These are phyloP conservation scores for Peromyscus melanophrys DNA, from an alignment of 2,797 vertebrate species.

Conservation along the genomic window DNA sequence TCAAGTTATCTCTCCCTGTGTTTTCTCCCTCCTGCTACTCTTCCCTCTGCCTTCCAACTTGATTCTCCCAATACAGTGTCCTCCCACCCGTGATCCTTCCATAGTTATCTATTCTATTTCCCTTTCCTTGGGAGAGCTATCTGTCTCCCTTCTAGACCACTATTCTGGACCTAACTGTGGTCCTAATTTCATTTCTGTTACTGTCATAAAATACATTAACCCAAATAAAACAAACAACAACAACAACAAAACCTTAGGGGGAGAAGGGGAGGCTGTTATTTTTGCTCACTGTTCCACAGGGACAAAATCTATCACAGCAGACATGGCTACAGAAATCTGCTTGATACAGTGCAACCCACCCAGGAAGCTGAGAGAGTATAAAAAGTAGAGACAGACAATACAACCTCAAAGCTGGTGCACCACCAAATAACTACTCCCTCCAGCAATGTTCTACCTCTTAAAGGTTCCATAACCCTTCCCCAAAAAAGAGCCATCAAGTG, in stretches of 20 bases:
- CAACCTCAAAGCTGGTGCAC: neutral
- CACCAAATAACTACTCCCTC: neutral
- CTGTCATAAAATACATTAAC: neutral
- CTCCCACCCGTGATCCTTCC: neutral
- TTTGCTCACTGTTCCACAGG: neutral
- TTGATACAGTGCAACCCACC: neutral
- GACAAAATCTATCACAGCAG: neutral
- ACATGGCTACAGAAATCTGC: neutral
- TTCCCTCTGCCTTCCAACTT: neutral
- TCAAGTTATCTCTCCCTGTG: too few relatives aligned
- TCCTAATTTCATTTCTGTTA: neutral
- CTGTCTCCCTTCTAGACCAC: neutral
- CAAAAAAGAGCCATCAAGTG: neutral
- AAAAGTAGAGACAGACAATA: neutral
- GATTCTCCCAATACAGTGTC: neutral
- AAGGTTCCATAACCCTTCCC: neutral
- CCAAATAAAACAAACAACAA: neutral
- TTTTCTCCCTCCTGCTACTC: neutral
- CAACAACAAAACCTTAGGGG: neutral
- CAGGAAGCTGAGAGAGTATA: neutral
- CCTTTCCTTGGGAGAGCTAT: neutral
- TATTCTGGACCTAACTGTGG: neutral
- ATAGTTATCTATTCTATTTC: too few relatives aligned
- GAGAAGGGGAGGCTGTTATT: neutral
- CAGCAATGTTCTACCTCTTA: neutral